Evolutionary conservation across 2,797 vertebrate genomes (phyloP).

Genomic region (Furcifer pardalis): DNA sequence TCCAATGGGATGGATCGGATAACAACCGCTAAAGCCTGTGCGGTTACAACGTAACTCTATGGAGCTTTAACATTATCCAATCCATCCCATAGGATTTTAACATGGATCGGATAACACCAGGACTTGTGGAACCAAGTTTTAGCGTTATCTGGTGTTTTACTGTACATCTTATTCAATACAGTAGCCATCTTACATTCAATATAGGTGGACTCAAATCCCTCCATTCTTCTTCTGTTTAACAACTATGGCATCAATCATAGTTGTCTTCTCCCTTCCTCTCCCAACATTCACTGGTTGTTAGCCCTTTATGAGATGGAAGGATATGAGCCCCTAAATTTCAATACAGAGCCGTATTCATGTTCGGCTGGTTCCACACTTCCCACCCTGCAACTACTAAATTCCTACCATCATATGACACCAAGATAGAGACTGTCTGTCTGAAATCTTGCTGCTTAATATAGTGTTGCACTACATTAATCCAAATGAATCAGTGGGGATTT

Average conservation of each 20-base stretch:
- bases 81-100: no score
- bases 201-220: not conserved
- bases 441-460: no score
- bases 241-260: not conserved
- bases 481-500: no score
- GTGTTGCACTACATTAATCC: no score
- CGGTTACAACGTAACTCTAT: no score
- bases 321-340: not conserved
- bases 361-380: not conserved
- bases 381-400: not conserved
- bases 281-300: not conserved
- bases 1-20: no score
- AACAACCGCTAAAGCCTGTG: no score
- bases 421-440: not conserved
- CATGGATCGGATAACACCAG: no score
- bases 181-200: no score
- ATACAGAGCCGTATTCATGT: not conserved
- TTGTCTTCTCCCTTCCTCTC: not conserved
- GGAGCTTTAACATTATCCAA: no score
- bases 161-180: not conserved
- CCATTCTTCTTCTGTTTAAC: not conserved
- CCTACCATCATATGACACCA: not conserved
- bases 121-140: no score
- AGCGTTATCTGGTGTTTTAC: not conserved
- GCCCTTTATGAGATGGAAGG: not conserved